Evolutionary conservation across 2,888 invertebrate species (phyloP), one percentile per base, ranked within the genome.

Genomic region (Diloba caeruleocephala): DNA sequence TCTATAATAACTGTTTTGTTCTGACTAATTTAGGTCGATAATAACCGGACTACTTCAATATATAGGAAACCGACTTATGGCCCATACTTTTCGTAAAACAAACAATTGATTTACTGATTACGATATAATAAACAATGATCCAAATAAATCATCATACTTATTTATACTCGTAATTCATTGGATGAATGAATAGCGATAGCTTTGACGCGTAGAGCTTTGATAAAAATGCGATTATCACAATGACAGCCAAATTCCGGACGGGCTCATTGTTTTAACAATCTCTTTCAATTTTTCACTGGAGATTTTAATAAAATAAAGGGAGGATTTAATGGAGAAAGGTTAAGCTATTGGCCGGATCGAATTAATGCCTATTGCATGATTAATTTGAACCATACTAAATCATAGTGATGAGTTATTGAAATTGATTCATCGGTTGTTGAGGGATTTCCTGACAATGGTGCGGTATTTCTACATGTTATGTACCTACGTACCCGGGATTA

Each of bases 171-270:
- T 63, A 33, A 48, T n/a, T n/a, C n/a, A 42, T 43, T 49, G 42
- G 21, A 19, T 34, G 26, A 26, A 39, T 39, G 26, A 42, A 57
- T 10, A 28, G n/a, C 23, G 60, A 58, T 58, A 49, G 15, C 38
- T 25, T 4, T 37, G 42, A n/a, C 28, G 65, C 28, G 65, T 38
- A 50, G 31, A 43, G 26, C 57, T 31, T 32, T 3, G 65, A 60
- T 60, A 60, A 59, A 56, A 63, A 10, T 23, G 34, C 38, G 60
- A 39, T 4, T 60, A 60, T 32, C 65, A 38, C 50, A 10, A 32
- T 43, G 33, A 31, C 50, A 44, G 23, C 49, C n/a, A 38, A 38
- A 50, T 58, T 65, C 60, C 60, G 59, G 43, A 26, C 59, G 43
- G 31, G 44, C 38, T 21, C n/a, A 21, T 21, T 21, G 21, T 21